Base-by-base conservation (phyloP, 1,140 invertebrate species). In the Vanessa atalanta region DNA sequence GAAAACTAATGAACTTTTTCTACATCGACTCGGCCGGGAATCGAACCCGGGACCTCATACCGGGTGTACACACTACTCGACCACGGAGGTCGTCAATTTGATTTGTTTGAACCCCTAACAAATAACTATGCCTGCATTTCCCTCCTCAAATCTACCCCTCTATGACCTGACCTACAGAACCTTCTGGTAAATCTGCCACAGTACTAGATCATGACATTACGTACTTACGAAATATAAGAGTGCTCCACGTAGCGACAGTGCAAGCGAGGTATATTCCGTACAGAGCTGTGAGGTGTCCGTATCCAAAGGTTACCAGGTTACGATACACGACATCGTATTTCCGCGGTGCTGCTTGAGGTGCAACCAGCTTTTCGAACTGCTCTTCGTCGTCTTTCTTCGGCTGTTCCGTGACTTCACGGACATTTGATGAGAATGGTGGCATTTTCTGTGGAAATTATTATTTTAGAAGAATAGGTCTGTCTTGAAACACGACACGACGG, bases 201-300 rank as follows among this genome's bases (percentile, higher is more conserved):
- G 47, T 13, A 48, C 47, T 9, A 12, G 13, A 50, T n/a, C 12
- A 50, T 5, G 15, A 50, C 48, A 50, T 14, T 50, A 50, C 15
- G 55, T 72, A 93, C 94, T 95, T 93, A 97, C 96, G 93, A 81
- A 95, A 96, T 9, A 96, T 5, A n/a, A 94, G 84, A 0, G 97
- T 97, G 1, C 85, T 60, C 82, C 95, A 92, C 85, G 95, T 95
- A 1, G 96, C 96, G 0, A 94, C 93, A 0, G 95, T 96, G 15
- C 97, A 87, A 51, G 93, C 90, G 1, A 97, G 93, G 75, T 96
- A 97, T 0, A 96, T 6, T 12, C 97, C 97, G 81, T 97, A 97
- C 0, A 98, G 12, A 1, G 96, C 95, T 16, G 94, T 94, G 0
- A 95, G 2, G 88, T 99, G 98, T 3, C 98, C 94, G 43, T 95